A percentile compares a stretch with the other conserved stretches of the same genome.
phyloP scores from a whole-genome alignment of 2,888 invertebrate genomes.

The Chloromyia formosa region DNA sequence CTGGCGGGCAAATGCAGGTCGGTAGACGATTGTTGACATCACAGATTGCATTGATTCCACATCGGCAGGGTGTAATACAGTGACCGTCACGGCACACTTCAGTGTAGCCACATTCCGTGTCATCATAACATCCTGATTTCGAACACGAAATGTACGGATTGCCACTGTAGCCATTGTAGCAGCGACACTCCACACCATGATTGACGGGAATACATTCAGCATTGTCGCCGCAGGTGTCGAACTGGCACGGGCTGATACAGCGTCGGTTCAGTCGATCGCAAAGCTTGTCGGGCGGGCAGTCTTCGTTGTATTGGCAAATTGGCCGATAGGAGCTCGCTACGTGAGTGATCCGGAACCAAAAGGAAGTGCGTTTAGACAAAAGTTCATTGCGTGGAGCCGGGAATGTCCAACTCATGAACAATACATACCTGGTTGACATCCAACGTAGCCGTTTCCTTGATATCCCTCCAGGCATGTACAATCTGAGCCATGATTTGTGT shows the following conservation, averaged over 20 bases:
- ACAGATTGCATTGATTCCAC: conserved; percentile 83
- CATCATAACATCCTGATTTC: conserved; percentile 74
- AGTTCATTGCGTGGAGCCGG: too few species aligned
- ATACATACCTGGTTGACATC: conserved; percentile 78
- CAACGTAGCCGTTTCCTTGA: conserved; percentile 85
- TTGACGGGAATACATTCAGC: conserved; percentile 80
- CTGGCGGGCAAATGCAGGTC: conserved; percentile 82
- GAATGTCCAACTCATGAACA: neutral
- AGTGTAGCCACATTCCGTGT: conserved; percentile 76
- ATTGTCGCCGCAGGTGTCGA: conserved; percentile 83
- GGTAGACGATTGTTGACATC: conserved; percentile 82
- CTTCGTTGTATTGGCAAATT: conserved; percentile 89
- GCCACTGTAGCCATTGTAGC: conserved; percentile 76
- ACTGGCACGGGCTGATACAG: conserved; percentile 83
- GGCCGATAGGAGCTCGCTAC: conserved; percentile 66
- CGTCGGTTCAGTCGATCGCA: conserved; percentile 86
- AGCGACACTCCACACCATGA: conserved; percentile 80
- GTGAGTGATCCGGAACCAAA: too few species aligned
- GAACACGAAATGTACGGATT: conserved; percentile 79
- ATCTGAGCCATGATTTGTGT: conserved; percentile 86
- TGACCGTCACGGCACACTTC: conserved; percentile 82
- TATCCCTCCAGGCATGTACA: conserved; percentile 87
- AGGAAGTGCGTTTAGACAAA: neutral
- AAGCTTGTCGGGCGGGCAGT: conserved; percentile 85
- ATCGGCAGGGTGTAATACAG: conserved; percentile 80